Evolutionary conservation across 2,113 vertebrate genomes (phyloP), one percentile per base, ranked within the genome.

Genomic region (Nothoprocta pentlandii): DNA sequence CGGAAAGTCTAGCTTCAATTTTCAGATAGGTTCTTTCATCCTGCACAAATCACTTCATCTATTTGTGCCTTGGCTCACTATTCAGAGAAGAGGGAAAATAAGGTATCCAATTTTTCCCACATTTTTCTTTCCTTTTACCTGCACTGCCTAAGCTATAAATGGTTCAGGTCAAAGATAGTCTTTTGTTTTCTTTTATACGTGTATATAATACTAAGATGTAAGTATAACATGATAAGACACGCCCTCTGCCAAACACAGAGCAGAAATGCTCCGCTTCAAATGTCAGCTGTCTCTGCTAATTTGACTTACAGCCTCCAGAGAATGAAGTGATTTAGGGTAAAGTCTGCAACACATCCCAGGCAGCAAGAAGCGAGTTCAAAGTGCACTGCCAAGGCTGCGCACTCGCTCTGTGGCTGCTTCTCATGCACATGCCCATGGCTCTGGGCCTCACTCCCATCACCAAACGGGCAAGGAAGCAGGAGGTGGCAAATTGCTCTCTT

Each of bases 221-320:
- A 41, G 59, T 36, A 7, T 30, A 10, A 49, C 16, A 70, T 20
- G 66, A 54, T 75, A 54, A 32, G 58, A 81, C 58, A 68, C 69
- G 73, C 47, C 32, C 63, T 87, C 67, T 76, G 58, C 83, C 70
- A 85, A 89, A 56, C 16, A 56, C 56, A 62, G 69, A 39, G 9
- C 44, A 64, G 68, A 85, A 91, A 85, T 26, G 59, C 28, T 58
- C 46, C 2, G 4, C 87, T 92, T 92, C 71, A 58, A 71, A 71
- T 26, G 36, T 36, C 47, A 58, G 69, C 67, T 54, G 71, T 59
- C 73, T 58, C 30, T 46, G 23, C 28, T 47, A 93, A 73, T 67
- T 86, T 87, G 58, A 49, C 19, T n/a, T n/a, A 62, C 30, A 94
- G 70, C 78, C 78, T 64, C 41, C 74, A 78, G 87, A 89, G 81